Base-by-base conservation (phyloP, 2,797 vertebrate genomes). In the Onychomys arenicola region DNA sequence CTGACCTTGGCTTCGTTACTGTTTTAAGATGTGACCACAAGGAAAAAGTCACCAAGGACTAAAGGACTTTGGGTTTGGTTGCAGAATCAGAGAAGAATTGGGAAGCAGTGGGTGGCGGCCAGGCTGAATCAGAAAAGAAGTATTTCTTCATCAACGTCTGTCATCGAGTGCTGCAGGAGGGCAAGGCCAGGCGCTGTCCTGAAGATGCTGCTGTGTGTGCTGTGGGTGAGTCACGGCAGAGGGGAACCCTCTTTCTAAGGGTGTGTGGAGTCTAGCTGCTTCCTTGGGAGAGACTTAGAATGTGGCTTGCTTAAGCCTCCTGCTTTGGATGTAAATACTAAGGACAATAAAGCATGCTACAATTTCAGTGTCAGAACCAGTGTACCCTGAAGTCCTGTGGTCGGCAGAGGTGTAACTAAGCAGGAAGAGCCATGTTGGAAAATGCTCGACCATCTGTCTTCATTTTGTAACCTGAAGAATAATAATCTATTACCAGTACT, bases 141-240 rank as follows among this genome's bases (percentile, higher is more conserved):
- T 99, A 97, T 65, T 99, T 99, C 98, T 99, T 99, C 96, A 98
- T 99, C 92, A 99, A 99, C 14, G 97, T 99, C 84, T 99, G 99
- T 97, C 99, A 99, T 98, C 99, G 99, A 97, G 98, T 99, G 63
- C 89, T 99, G 91, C 98, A 98, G 97, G 98, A 93, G 2, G 99
- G 98, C 95, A 97, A 80, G 46, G 99, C 99, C 5, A 95, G 13
- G 0, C 97, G 81, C 83, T 99, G 99, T 75, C 98, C 99, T 0
- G 98, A 99, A 73, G 98, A 98, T 0, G 98, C 99, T 11, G 99
- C 99, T 2, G 23, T 99, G 97, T 99, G 99, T 52, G 98, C 99
- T 32, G 98, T 99, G 14, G 99, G 99, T 99, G 97, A 99, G 99
- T 98, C 3, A 37, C 0, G 4, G 11, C 11, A 0, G 13, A 0